Percentiles rank a stretch among this genome's conserved stretches.
Evolutionary conservation across 2,113 vertebrate species (phyloP).

Genomic region (Pristiophorus japonicus): DNA sequence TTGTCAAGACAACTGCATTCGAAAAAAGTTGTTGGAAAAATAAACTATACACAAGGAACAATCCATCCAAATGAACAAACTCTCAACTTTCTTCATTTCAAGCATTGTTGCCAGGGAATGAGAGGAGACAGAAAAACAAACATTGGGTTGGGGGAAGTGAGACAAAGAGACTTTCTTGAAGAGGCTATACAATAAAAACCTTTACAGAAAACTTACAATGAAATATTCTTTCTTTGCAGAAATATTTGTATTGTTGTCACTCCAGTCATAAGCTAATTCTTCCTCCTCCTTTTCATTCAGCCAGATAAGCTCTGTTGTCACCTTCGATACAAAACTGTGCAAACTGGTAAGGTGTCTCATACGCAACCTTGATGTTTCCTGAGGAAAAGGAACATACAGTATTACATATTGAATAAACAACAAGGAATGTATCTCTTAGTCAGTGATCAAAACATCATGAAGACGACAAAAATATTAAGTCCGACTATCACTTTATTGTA

Average conservation of each 20-base stretch:
- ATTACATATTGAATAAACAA: not conserved
- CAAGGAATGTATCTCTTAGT: not conserved
- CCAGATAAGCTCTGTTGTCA: constrained; percentile 94
- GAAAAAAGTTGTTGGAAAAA: not conserved
- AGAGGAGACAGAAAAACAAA: not conserved
- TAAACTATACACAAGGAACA: not conserved
- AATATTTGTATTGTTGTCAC: constrained; percentile 78
- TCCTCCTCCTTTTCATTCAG: constrained; percentile 96
- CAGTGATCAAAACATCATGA: not conserved
- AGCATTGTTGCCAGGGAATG: not conserved
- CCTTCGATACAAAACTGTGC: constrained; percentile 77
- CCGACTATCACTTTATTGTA: not conserved
- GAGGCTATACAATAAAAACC: not conserved
- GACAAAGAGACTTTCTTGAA: not conserved
- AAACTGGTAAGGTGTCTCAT: constrained; percentile 83
- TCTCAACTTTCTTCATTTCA: not conserved
- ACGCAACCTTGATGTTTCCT: constrained; percentile 91
- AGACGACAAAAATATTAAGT: not conserved
- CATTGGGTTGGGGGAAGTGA: not conserved
- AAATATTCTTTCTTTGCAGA: constrained; percentile 78
- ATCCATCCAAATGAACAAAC: not conserved
- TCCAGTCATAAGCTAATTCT: constrained; percentile 94
- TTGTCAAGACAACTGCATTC: not conserved
- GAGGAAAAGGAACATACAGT: constrained; percentile 31
- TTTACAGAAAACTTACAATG: constrained; percentile 61